Base-by-base conservation (phyloP, 2,888 invertebrate species). In the Melikaiella ostensackeni region DNA sequence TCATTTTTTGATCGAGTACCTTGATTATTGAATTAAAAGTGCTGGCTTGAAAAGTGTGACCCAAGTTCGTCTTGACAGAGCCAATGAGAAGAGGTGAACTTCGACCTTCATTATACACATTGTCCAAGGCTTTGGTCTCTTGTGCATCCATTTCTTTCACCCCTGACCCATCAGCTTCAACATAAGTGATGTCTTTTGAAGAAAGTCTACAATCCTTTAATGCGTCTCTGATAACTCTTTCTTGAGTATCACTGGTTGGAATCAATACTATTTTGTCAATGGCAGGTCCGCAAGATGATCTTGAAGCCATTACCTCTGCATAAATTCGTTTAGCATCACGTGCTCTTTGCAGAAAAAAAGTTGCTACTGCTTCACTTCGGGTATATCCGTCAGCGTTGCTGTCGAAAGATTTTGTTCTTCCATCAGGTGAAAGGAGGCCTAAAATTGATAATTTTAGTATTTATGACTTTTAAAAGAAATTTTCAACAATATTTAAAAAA, bases 81-180 rank as follows among this genome's bases (percentile, higher is more conserved):
- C 87, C 85, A 61, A 86, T 76, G 9, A 79, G 55, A 4, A 87
- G 74, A 19, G 86, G 84, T 13, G 75, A 30, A 0, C 74, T 74
- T 77, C 85, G 79, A 62, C 66, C 76, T 70, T 81, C 66, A 16
- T 81, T 81, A 55, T 83, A 83, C 1, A 84, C 80, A 0, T 30
- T 24, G 11, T 83, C 84, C 2, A 86, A 83, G 8, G 86, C 84
- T 19, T 79, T 64, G 0, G 81, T 61, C 55, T 86, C 87, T n/a
- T 78, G 62, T 9, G 79, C 76, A 77, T 85, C 85, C 16, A 94
- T 93, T 35, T 93, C 92, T 35, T 89, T 93, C 7, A 93, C 93
- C 74, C 94, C 94, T 27, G 94, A 94, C n/a, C 94, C 94, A 88
- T 94, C 88, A 27, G 85, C 85, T 16, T 87, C 87, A 0, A 87